These are phyloP conservation scores for Catostomus latipinnis DNA, from an alignment of 2,797 vertebrate genomes.

Conservation along the genomic window DNA sequence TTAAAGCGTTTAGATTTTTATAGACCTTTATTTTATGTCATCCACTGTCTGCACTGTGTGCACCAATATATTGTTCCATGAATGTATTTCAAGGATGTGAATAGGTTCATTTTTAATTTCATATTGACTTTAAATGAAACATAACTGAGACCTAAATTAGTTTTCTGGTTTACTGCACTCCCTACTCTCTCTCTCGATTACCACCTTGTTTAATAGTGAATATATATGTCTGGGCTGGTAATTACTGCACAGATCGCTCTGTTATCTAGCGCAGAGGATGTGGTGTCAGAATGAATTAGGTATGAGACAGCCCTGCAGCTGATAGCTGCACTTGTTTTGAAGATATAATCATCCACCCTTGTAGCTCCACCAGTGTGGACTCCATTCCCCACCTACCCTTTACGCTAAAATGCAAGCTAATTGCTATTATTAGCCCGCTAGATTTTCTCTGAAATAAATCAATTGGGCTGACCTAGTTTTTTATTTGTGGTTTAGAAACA, in stretches of 20 bases:
- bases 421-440: conserved; percentile 59
- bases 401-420: conserved; percentile 47
- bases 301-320: conserved; percentile 47
- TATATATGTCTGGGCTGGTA: conserved; percentile 45
- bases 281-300: conserved; percentile 60
- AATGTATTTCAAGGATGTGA: background rate
- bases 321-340: conserved; percentile 51
- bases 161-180: background rate
- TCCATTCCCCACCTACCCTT: conserved; percentile 22
- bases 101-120: background rate
- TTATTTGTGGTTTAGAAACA: conserved; percentile 5
- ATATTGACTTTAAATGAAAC: conserved; percentile 19
- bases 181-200: background rate
- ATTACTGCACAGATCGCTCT: conserved; percentile 55
- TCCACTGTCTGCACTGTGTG: too few relatives aligned
- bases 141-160: background rate
- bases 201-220: conserved; percentile 42
- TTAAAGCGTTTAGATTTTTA: too few relatives aligned
- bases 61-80: background rate
- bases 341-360: conserved; percentile 55
- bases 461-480: conserved; percentile 65
- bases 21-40: too few relatives aligned
- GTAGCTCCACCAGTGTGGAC: background rate
- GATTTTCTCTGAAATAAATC: conserved; percentile 56
- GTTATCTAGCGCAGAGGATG: conserved; percentile 49